A percentile compares a stretch with the other conserved stretches of the same genome.
These are phyloP conservation scores for Apostichopus californicus DNA, from an alignment of 35 echinoderm and acorn worm genomes.

Conservation along the genomic window DNA sequence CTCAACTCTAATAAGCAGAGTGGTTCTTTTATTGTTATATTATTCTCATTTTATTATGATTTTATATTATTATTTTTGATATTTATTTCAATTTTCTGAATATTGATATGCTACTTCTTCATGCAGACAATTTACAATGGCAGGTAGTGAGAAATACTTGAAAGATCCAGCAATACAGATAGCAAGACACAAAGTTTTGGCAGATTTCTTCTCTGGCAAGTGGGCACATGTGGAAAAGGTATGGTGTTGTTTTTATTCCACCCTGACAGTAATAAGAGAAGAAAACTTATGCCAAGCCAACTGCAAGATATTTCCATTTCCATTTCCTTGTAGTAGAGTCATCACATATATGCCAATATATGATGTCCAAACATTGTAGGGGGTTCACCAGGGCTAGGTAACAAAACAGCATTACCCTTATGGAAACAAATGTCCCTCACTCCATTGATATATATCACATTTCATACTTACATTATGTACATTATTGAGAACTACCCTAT, in stretches of 20 bases:
- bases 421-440: no score
- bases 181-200: conserved; percentile 72
- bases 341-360: background rate
- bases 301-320: background rate
- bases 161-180: conserved; percentile 37
- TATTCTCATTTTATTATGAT: no score
- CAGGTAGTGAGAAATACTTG: conserved; percentile 81
- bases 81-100: no score
- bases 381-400: no score
- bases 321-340: background rate
- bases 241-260: background rate
- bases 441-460: no score
- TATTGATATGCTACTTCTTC: background rate
- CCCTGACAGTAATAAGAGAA: background rate
- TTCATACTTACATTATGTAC: no score
- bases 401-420: no score
- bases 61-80: no score
- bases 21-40: no score
- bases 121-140: conserved; percentile 86
- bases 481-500: no score
- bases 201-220: conserved; percentile 82
- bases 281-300: background rate
- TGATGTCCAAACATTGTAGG: no score
- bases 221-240: conserved; percentile 71
- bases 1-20: no score